A percentile compares a stretch with the other conserved stretches of the same genome.
Conservation (phyloP, 2,797 vertebrate genomes). For the Pteronotus mesoamericanus region DNA sequence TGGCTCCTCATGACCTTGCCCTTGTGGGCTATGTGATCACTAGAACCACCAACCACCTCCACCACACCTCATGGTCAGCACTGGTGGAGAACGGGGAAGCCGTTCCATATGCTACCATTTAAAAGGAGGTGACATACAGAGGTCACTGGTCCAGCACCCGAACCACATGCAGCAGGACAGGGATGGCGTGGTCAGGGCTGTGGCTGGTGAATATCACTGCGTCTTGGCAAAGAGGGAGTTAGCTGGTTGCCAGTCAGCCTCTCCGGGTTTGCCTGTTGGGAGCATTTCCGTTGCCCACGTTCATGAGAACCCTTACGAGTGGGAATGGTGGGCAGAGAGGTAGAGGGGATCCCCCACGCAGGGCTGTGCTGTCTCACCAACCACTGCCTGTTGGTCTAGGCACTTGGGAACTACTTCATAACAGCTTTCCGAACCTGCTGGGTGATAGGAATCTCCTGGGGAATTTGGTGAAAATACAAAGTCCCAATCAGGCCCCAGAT, state of each 20-base stretch:
- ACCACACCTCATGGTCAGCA: not conserved
- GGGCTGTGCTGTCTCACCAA: not conserved
- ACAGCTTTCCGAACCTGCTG: not conserved
- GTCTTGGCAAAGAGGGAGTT: not conserved
- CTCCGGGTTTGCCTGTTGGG: not conserved
- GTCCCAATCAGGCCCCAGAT: not conserved
- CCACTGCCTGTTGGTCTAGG: not conserved
- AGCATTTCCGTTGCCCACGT: not conserved
- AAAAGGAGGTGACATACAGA: not conserved
- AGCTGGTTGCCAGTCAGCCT: not conserved
- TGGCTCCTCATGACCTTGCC: not conserved
- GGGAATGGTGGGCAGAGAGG: too few relatives aligned
- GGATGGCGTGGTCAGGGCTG: not conserved
- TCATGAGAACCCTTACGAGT: not conserved
- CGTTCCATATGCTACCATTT: not conserved
- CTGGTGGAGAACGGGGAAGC: not conserved
- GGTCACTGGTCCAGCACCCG: not conserved
- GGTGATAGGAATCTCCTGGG: not conserved
- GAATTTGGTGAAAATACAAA: not conserved
- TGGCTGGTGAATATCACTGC: not conserved
- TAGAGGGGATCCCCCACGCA: not conserved
- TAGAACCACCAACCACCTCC: not conserved
- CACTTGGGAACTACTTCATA: not conserved
- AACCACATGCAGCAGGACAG: not conserved
- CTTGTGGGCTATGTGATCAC: not conserved